phyloP scores from a whole-genome alignment of 2,113 vertebrate species.

The Diglossa brunneiventris region DNA sequence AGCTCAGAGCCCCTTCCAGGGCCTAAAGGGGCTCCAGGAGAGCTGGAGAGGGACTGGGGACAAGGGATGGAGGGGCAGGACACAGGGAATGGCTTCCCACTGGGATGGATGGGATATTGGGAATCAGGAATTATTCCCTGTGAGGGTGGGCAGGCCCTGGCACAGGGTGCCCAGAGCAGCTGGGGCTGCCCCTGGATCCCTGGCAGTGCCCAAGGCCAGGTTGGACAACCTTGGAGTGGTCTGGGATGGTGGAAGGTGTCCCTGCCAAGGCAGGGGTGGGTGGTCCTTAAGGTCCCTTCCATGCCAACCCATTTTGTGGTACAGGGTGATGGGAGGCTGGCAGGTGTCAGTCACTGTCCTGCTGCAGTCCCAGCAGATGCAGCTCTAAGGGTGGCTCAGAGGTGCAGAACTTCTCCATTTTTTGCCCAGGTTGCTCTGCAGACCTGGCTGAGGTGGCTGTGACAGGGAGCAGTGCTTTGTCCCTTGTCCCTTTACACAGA shows the following conservation, averaged over 20 bases:
- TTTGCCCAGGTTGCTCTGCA: not conserved
- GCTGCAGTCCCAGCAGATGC: not conserved
- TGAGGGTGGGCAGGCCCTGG: not conserved
- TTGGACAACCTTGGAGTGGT: not conserved
- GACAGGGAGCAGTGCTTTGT: accelerated
- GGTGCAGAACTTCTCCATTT: not conserved
- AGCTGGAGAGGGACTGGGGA: not conserved
- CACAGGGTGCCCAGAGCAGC: not conserved
- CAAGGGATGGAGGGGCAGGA: not conserved
- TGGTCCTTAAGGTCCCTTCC: not conserved
- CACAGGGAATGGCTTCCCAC: not conserved
- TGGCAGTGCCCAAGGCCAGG: not conserved
- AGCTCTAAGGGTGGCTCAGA: not conserved
- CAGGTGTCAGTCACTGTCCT: not conserved
- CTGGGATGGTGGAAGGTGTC: not conserved
- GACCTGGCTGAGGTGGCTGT: not conserved
- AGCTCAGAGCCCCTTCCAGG: accelerated
- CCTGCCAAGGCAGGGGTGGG: not conserved
- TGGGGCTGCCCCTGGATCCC: not conserved
- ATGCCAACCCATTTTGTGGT: not conserved
- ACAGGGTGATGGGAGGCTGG: accelerated
- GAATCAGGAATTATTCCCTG: not conserved
- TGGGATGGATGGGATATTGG: accelerated
- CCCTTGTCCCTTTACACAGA: not conserved
- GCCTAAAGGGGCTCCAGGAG: not conserved